Conservation (phyloP, 2,797 vertebrate species). For the Brachyrhaphis roseni region DNA sequence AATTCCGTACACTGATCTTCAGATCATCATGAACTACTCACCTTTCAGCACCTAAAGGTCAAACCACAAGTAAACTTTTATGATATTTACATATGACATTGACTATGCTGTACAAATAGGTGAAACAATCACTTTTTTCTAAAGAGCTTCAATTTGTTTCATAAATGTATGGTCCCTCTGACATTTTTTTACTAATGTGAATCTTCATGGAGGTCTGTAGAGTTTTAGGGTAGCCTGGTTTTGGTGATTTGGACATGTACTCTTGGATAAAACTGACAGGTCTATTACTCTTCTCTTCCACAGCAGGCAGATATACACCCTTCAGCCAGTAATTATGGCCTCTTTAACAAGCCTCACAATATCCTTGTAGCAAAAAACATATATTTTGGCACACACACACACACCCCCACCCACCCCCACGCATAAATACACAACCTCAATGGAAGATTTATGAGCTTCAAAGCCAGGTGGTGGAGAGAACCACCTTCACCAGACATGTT, state of each 20-base stretch:
- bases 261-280: conserved; percentile 65
- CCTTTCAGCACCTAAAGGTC: neutral
- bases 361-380: conserved; percentile 55
- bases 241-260: conserved; percentile 39
- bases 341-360: conserved; percentile 63
- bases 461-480: conserved; percentile 67
- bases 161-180: neutral
- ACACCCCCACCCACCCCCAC: neutral
- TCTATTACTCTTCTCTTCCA: conserved; percentile 64
- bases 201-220: conserved; percentile 26
- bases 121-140: neutral
- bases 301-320: conserved; percentile 50
- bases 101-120: neutral
- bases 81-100: neutral
- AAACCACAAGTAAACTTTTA: neutral
- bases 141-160: neutral
- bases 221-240: neutral
- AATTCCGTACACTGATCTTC: neutral
- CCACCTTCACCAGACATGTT: conserved; percentile 72
- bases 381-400: conserved; percentile 34
- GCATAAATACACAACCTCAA: conserved; percentile 27
- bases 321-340: conserved; percentile 60
- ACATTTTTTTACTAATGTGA: neutral
- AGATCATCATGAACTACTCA: neutral
- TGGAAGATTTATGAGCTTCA: conserved; percentile 70